A percentile compares a stretch with the other conserved stretches of the same genome.
Evolutionary conservation across 2,113 vertebrate genomes (phyloP).

Genomic region (Esox niger): DNA sequence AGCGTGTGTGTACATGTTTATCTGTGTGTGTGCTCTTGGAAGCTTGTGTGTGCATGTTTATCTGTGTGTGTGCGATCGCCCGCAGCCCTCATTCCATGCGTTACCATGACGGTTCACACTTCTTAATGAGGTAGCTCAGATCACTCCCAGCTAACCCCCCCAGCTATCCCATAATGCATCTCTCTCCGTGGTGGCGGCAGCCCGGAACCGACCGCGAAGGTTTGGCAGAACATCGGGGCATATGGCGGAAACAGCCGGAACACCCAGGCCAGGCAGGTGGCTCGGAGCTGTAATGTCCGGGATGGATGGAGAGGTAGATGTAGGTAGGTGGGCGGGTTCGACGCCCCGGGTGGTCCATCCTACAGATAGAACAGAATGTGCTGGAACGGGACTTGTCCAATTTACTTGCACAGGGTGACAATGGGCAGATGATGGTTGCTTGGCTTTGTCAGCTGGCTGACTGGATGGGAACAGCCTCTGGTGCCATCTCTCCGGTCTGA

Average conservation of each 20-base stretch:
- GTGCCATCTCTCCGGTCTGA: no score
- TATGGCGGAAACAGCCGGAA: constrained; percentile 94
- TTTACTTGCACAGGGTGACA: constrained; percentile 30
- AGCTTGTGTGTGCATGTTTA: not conserved
- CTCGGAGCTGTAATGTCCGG: constrained; percentile 59
- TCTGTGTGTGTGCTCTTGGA: no score
- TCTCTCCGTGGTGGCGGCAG: constrained; percentile 87
- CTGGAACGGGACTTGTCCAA: constrained; percentile 43
- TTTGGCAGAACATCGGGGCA: constrained; percentile 87
- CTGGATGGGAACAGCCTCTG: no score
- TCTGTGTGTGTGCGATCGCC: constrained; percentile 40
- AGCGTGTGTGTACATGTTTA: not conserved
- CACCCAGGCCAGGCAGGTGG: constrained; percentile 74
- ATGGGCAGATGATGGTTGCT: constrained; percentile 20
- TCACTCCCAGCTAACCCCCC: constrained; percentile 84
- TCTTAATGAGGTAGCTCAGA: constrained; percentile 84
- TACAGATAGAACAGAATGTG: constrained; percentile 66
- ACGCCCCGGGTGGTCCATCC: constrained; percentile 69
- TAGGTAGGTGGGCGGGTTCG: constrained; percentile 73
- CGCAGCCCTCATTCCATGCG: constrained; percentile 55
- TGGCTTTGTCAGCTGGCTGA: not conserved
- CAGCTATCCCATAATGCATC: constrained; percentile 90
- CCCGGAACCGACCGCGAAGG: constrained; percentile 83
- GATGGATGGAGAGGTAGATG: no score
- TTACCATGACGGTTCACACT: constrained; percentile 83